Percentiles rank a stretch among this genome's conserved stretches.
phyloP scores from a whole-genome alignment of 2,797 vertebrate species.

The Coregonus ussuriensis region DNA sequence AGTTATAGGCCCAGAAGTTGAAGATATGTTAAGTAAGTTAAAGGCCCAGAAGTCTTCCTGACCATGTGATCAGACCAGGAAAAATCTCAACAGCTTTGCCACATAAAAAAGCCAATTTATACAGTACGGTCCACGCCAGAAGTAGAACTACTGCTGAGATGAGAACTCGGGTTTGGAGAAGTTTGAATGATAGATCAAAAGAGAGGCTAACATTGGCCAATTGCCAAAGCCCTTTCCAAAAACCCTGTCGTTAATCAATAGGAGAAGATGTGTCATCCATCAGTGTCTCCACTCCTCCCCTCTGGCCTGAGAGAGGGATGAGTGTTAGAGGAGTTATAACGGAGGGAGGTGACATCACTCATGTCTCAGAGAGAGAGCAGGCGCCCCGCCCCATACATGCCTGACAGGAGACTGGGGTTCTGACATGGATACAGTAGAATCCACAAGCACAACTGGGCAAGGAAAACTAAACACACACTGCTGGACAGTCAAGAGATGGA shows the following conservation, averaged over 20 bases:
- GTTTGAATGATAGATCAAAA: constrained; percentile 33
- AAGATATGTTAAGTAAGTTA: too few species aligned
- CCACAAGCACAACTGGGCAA: too few species aligned
- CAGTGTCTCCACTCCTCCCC: constrained; percentile 39
- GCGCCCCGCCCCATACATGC: constrained; percentile 15
- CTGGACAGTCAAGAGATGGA: too few species aligned
- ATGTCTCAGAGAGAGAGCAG: constrained; percentile 20
- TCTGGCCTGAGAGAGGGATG: constrained; percentile 27
- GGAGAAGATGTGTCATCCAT: constrained; percentile 33
- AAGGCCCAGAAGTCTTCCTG: too few species aligned
- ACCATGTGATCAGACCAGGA: neutral
- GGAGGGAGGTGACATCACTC: constrained; percentile 11
- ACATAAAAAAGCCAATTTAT: too few species aligned
- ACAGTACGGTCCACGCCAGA: too few species aligned
- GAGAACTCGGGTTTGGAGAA: constrained; percentile 16
- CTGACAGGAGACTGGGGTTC: neutral
- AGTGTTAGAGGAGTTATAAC: constrained; percentile 27
- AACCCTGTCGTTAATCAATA: constrained; percentile 40
- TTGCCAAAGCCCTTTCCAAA: constrained; percentile 5
- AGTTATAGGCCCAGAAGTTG: too few species aligned
- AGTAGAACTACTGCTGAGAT: constrained; percentile 17
- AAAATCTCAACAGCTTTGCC: neutral
- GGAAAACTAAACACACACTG: too few species aligned
- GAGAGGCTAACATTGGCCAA: constrained; percentile 6
- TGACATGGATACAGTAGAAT: neutral